Base-by-base conservation (phyloP, 2,797 vertebrate genomes). In the Etheostoma perlongum region DNA sequence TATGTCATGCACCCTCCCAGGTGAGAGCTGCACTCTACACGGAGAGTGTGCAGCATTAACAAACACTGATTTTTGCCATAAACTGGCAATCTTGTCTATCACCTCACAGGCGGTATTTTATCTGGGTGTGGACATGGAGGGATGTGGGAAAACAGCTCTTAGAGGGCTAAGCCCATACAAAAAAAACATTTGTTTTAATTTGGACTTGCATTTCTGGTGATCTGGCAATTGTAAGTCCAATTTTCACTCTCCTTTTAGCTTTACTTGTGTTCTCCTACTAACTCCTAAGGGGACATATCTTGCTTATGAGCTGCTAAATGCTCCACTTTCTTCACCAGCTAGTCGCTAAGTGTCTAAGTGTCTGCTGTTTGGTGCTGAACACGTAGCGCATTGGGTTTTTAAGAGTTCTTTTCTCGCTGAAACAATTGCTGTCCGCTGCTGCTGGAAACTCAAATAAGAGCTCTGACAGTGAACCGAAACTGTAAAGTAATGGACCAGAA, bases 401-500 rank as follows among this genome's bases (percentile, higher is more conserved):
- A 40, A 18, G 8, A 53, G 6, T n/a, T 40, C 40, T 40, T 60
- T 30, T 30, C 30, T 18, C 2, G 11, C 30, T 25, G 2, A 36
- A 69, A 57, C 19, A 48, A 58, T 30, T 30, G 36, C 69, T 53
- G 52, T 36, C 64, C 15, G 23, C 42, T 44, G 66, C 54, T 68
- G 30, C 30, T 30, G 30, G 30, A 30, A 30, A 30, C 30, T 30
- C 30, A 6, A 30, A 30, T 30, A 30, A 30, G 30, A 30, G 30
- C 30, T 30, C 30, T 30, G 30, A 19, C 13, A 18, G 63, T 21
- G 47, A 55, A 27, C 23, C 0, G 5, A 42, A 23, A 53, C 49
- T 12, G 42, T 25, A 30, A 48, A 63, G 61, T n/a, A 36, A 36
- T 23, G 48, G 30, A 13, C 14, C 48, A 47, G 66, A 36, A 57